Evolutionary conservation across 1,140 invertebrate genomes (phyloP), one percentile per base, ranked within the genome.

Genomic region (Papilio glaucus): DNA sequence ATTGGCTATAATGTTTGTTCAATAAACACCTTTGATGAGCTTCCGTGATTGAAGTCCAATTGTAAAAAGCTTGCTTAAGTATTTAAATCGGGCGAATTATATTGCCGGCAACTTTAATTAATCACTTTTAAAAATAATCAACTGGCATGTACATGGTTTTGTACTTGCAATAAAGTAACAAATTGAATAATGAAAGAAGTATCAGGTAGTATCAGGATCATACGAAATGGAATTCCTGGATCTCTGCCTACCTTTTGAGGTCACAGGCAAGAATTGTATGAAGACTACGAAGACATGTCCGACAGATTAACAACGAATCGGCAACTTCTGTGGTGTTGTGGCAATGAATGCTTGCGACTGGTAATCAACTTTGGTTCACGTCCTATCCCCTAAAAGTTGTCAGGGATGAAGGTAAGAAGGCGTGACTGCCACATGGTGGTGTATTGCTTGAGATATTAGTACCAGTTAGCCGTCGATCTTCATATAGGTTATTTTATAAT

Each of bases 401-500:
- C 24, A 57, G 21, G 21, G 0, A 3, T 26, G 21, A 10, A 57
- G 49, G 10, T 26, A 57, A 13, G 6, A 5, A 10, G 21, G 8
- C 12, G 2, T 33, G 29, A 6, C 29, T 6, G 29, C 29, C 7
- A 12, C 9, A 49, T 49, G 21, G 49, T 12, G 9, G 4, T 4
- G 24, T 57, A 57, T 57, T 26, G 10, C 21, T 42, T 68, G 24
- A 45, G 21, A 45, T 13, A 29, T 68, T 26, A 39, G 8, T 42
- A 45, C n/a, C 0, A 42, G 24, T 26, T 45, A 24, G 37, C 21
- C 12, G 18, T 26, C 39, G 65, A 41, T 24, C 10, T 68, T 65
- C 15, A 18, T 39, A 42, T 63, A 42, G 41, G 42, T 74, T 77
- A 76, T 80, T 75, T 80, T 73, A 83, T 83, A 81, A 77, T 26